Conservation (phyloP, 1,140 invertebrate genomes). For the Atta cephalotes region DNA sequence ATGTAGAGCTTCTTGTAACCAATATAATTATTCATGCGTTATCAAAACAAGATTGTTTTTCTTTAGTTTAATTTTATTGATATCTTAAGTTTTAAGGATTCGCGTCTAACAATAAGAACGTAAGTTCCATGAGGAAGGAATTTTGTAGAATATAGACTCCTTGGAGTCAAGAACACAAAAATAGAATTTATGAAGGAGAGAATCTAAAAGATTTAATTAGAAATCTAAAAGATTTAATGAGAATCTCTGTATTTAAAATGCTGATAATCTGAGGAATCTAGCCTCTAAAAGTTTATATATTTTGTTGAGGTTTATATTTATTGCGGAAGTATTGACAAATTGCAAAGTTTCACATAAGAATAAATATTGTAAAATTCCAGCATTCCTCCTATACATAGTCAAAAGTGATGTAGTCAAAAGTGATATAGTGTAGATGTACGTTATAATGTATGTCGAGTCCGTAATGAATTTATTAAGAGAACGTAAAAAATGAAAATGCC, state of each 20-base stretch:
- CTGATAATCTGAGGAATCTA: constrained; percentile 22
- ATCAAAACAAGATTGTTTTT: neutral
- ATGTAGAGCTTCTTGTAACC: neutral
- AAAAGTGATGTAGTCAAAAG: constrained; percentile 41
- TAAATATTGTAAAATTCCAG: neutral
- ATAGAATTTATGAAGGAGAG: neutral
- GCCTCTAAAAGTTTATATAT: constrained; percentile 1
- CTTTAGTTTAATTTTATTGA: neutral
- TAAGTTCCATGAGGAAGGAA: neutral
- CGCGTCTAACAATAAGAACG: neutral
- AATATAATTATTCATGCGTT: constrained; percentile 1
- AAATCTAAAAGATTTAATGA: neutral
- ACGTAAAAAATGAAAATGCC: constrained; percentile 58
- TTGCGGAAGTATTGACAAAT: constrained; percentile 44
- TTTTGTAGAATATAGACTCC: neutral
- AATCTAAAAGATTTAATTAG: neutral
- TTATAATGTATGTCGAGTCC: neutral
- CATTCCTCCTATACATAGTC: constrained; percentile 23
- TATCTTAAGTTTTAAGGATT: neutral
- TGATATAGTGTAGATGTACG: neutral
- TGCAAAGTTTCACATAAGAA: constrained; percentile 11
- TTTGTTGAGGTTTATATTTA: neutral
- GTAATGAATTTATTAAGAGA: constrained; percentile 60
- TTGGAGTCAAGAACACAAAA: constrained; percentile 30
- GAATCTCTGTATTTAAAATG: constrained; percentile 10